Evolutionary conservation across 2,888 invertebrate genomes (phyloP), one percentile per base, ranked within the genome.

Genomic region (Thereva unica): DNA sequence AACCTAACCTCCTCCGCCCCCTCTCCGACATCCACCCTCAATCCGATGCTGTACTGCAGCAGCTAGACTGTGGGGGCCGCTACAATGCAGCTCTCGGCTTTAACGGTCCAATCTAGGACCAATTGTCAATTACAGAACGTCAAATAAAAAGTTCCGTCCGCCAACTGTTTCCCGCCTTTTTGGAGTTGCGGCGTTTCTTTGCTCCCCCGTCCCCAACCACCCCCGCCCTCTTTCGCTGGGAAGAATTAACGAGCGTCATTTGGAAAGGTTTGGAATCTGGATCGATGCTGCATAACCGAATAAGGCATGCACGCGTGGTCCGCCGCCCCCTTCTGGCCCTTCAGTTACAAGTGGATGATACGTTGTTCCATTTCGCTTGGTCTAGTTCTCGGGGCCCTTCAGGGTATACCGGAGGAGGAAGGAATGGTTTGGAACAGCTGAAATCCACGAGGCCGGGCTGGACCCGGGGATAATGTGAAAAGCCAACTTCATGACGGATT

Each of bases 51-150:
- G 10, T 38, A 38, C 38, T 38, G 53, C 23, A 23, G 53, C 23
- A 23, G 23, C 23, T 23, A 23, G 5, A 6, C 5, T 9, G 44
- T 9, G 56, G 56, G 44, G 6, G n/a, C 5, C 37, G 44, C 23
- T 23, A 23, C 6, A 6, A 2, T 9, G 44, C 12, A 44, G 56
- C 35, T n/a, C 23, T 5, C 37, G 44, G 12, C 44, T 35, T 56
- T 42, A 56, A 56, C 12, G 56, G 44, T 44, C 56, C 56, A 56
- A 56, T 56, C 56, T 56, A 23, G 23, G 23, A 56, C 56, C 44
- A 56, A 42, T 56, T 56, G 56, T 56, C 56, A 56, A 56, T 56
- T 56, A 42, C 44, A 56, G 42, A 35, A 34, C 56, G 44, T 44
- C 56, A 56, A 56, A 44, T 44, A 56, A 44, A 42, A 56, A 42